Conservation (phyloP, 2,888 invertebrate genomes). For the Ctenicera cuprea region DNA sequence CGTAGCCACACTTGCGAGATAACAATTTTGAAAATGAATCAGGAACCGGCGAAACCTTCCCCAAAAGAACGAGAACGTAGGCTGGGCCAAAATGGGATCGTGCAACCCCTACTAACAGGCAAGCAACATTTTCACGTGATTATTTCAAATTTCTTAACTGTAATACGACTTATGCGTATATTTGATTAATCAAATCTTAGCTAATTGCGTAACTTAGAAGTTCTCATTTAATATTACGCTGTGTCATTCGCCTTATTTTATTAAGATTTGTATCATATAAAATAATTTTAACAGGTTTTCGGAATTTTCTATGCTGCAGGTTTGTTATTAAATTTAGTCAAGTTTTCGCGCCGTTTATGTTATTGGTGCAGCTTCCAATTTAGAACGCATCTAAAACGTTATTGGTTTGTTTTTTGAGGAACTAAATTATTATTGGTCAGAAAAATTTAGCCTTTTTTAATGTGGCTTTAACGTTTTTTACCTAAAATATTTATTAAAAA, state of each 20-base stretch:
- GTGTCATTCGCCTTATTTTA: not conserved
- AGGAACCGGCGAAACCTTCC: conserved; percentile 8
- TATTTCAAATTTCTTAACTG: conserved; percentile 31
- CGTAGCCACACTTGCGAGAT: not conserved
- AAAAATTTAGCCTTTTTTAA: not conserved
- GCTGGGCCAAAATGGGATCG: conserved; percentile 82
- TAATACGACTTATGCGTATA: not conserved
- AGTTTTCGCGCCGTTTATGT: not conserved
- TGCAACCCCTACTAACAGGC: conserved; percentile 94
- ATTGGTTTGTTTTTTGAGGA: conserved; percentile 2
- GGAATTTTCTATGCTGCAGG: too few relatives aligned
- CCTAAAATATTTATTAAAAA: too few relatives aligned
- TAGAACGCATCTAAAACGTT: not conserved
- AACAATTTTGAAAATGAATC: conserved; percentile 22
- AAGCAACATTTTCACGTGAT: conserved; percentile 58
- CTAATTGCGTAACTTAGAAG: not conserved
- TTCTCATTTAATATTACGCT: not conserved
- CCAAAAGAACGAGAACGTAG: conserved; percentile 8
- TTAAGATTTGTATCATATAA: too few relatives aligned
- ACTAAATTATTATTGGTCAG: not conserved
- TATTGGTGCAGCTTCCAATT: conserved; percentile 9
- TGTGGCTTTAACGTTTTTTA: too few relatives aligned
- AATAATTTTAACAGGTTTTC: too few relatives aligned
- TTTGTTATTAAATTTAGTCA: not conserved
- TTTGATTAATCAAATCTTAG: conserved; percentile 4